phyloP scores from a whole-genome alignment of 2,113 vertebrate species.

The Smithornis capensis region DNA sequence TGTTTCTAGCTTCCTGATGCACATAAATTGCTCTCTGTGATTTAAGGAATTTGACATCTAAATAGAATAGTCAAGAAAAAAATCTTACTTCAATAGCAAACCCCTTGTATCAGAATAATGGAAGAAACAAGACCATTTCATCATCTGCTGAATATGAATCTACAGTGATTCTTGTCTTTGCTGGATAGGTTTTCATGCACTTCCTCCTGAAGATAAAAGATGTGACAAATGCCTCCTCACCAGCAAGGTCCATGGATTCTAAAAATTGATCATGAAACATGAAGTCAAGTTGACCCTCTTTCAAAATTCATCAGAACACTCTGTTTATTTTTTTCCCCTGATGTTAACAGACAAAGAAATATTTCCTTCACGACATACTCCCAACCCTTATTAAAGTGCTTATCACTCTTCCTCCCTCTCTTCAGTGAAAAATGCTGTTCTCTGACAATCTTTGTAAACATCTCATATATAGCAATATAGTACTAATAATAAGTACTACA shows the following conservation, averaged over 20 bases:
- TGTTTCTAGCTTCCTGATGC: not conserved
- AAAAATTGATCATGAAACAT: not conserved
- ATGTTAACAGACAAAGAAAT: not conserved
- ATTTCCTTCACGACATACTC: not conserved
- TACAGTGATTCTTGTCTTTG: not conserved
- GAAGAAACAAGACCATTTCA: not conserved
- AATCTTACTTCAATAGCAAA: not conserved
- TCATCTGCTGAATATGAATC: not conserved
- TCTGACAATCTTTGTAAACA: not conserved
- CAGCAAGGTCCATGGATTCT: not conserved
- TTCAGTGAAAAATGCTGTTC: not conserved
- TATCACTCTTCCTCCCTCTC: not conserved
- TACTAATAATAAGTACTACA: no score
- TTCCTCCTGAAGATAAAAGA: not conserved
- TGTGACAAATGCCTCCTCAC: not conserved
- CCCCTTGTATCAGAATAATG: not conserved
- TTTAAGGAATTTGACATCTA: not conserved
- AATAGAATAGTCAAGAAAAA: not conserved
- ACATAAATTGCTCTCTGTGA: not conserved
- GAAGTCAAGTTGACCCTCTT: not conserved
- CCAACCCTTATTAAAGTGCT: not conserved
- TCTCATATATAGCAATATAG: rapidly evolving
- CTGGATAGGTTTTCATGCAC: no score
- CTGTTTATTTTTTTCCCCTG: not conserved
- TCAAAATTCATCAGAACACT: not conserved